phyloP scores from a whole-genome alignment of 2,113 vertebrate species.

The Gallinago paraguaiae region DNA sequence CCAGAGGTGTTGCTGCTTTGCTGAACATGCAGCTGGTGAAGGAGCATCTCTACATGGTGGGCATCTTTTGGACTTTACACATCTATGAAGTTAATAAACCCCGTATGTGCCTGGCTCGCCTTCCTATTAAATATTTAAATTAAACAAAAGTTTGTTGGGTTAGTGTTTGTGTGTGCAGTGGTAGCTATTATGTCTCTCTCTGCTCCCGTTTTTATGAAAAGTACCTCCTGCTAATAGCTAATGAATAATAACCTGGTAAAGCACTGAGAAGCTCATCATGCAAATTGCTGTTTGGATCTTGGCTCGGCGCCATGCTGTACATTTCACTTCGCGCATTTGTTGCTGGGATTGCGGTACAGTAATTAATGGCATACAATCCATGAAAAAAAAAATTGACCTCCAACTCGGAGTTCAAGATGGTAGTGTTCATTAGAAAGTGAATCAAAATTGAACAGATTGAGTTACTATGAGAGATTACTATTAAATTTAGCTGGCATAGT shows the following conservation, averaged over 20 bases:
- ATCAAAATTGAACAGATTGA: background rate
- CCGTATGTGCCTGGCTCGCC: background rate
- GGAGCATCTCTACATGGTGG: background rate
- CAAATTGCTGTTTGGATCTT: background rate
- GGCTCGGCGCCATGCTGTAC: rapidly evolving
- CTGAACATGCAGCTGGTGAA: background rate
- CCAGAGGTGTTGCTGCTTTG: background rate
- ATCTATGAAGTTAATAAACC: background rate
- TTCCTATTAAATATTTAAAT: background rate
- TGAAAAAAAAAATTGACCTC: background rate
- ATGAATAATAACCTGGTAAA: background rate
- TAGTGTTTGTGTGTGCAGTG: background rate
- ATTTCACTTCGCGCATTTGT: background rate
- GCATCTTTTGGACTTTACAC: background rate
- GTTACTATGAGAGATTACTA: background rate
- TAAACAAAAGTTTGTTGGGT: background rate
- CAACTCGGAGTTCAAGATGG: background rate
- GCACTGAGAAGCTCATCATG: background rate
- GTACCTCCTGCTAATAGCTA: background rate
- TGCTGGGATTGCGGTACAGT: background rate
- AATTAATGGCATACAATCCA: background rate
- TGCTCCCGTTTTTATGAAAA: background rate
- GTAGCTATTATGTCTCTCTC: background rate
- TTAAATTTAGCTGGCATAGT: background rate
- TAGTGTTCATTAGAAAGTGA: background rate